phyloP scores from a whole-genome alignment of 2,113 vertebrate genomes.

The Oryzias woworae region DNA sequence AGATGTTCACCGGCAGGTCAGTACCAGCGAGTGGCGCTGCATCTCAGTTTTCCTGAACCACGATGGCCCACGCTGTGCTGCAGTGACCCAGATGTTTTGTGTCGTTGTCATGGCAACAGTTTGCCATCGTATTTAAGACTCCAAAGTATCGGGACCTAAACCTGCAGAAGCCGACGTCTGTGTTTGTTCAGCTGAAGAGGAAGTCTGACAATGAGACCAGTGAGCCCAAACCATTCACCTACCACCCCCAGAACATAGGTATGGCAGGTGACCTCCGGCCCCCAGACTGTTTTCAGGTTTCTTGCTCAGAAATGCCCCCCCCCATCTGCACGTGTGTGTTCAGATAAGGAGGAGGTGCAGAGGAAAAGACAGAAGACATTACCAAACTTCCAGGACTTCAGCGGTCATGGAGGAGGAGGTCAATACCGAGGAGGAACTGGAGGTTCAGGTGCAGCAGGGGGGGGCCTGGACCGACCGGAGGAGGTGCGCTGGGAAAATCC shows the following conservation, averaged over 20 bases:
- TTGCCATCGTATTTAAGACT: constrained; percentile 98
- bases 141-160: constrained; percentile 94
- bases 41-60: no score
- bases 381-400: constrained; percentile 92
- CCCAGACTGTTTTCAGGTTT: background rate
- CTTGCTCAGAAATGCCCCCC: no score
- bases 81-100: background rate
- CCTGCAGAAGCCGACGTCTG: constrained; percentile 91
- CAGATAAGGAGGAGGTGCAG: constrained; percentile 98
- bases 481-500: constrained; percentile 52
- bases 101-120: constrained; percentile 72
- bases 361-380: constrained; percentile 96
- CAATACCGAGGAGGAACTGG: constrained; percentile 84
- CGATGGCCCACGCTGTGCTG: no score
- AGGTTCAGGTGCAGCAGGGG: constrained; percentile 68
- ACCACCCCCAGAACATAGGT: constrained; percentile 98
- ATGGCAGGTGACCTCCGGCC: constrained; percentile 5
- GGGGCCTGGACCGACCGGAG: constrained; percentile 69
- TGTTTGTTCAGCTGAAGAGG: constrained; percentile 94
- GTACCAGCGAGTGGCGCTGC: constrained; percentile 6
- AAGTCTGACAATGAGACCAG: constrained; percentile 98
- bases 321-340: constrained; percentile 5
- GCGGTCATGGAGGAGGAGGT: constrained; percentile 79
- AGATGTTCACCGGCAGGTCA: constrained; percentile 96
- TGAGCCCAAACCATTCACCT: constrained; percentile 96